Conservation (phyloP, 2,797 vertebrate species). For the Melanotaenia boesemani region DNA sequence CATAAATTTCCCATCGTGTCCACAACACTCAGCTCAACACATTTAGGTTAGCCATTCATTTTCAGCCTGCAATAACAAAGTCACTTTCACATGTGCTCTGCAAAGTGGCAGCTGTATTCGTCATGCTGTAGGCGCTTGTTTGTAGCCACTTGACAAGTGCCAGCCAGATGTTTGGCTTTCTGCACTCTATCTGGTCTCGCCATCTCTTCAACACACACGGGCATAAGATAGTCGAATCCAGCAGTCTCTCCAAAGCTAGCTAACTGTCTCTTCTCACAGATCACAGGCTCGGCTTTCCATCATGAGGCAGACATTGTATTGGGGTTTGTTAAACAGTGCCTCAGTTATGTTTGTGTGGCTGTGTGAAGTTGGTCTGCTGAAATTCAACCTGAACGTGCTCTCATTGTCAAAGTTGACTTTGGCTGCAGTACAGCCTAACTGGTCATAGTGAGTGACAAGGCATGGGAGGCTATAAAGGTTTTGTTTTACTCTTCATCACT, state of each 20-base stretch:
- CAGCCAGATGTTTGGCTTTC: constrained; percentile 77
- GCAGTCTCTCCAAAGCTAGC: constrained; percentile 34
- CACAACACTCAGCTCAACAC: constrained; percentile 21
- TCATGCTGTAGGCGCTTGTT: constrained; percentile 29
- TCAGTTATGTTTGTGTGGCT: constrained; percentile 56
- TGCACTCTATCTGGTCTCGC: constrained; percentile 86
- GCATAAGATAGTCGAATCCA: constrained; percentile 33
- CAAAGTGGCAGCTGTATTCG: constrained; percentile 25
- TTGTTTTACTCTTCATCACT: constrained; percentile 50
- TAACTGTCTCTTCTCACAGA: constrained; percentile 23
- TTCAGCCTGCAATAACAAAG: constrained; percentile 47
- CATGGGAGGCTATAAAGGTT: constrained; percentile 54
- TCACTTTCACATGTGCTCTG: constrained; percentile 45
- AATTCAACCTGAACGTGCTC: constrained; percentile 62
- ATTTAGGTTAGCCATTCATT: constrained; percentile 18
- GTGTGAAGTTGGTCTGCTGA: constrained; percentile 65
- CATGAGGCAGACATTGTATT: constrained; percentile 12
- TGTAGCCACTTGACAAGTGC: constrained; percentile 65
- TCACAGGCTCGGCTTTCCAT: constrained; percentile 43
- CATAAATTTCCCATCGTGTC: constrained; percentile 39
- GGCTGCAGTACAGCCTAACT: constrained; percentile 52
- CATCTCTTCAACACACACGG: constrained; percentile 77
- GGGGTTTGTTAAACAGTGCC: constrained; percentile 9
- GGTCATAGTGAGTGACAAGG: constrained; percentile 65
- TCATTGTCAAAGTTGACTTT: constrained; percentile 70